Evolutionary conservation across 2,113 vertebrate genomes (phyloP).

Genomic region (Struthidea cinerea): DNA sequence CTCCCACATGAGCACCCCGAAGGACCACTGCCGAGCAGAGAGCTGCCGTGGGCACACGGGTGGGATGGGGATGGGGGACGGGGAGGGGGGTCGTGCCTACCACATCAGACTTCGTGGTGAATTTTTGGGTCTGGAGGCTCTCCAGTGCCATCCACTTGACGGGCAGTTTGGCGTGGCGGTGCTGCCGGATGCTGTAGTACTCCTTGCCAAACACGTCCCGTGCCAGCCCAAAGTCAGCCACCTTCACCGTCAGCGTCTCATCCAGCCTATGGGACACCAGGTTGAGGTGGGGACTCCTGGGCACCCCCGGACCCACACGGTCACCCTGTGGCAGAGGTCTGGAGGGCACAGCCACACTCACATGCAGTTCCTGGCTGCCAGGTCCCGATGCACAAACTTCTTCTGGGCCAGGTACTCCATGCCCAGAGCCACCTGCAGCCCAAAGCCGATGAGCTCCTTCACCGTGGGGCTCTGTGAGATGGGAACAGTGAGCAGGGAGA

Average conservation of each 20-base stretch:
- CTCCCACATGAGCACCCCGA: constrained; percentile 95
- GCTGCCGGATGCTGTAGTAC: constrained; percentile 89
- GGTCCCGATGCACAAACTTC: constrained; percentile 96
- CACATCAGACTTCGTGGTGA: constrained; percentile 95
- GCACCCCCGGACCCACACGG: fast-evolving
- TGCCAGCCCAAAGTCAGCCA: constrained; percentile 96
- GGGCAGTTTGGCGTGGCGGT: constrained; percentile 85
- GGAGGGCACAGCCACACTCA: constrained; percentile 58
- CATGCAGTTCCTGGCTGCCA: constrained; percentile 98
- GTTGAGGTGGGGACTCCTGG: neutral
- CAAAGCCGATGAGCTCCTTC: constrained; percentile 93
- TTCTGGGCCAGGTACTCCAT: constrained; percentile 95
- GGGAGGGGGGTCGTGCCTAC: constrained; percentile 51
- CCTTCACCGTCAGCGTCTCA: constrained; percentile 89
- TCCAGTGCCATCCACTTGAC: constrained; percentile 98
- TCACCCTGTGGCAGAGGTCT: neutral
- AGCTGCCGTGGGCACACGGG: neutral
- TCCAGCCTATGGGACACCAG: constrained; percentile 79
- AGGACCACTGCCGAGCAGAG: constrained; percentile 85
- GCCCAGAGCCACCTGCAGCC: constrained; percentile 91
- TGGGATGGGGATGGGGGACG: fast-evolving
- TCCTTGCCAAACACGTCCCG: constrained; percentile 92
- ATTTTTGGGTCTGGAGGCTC: constrained; percentile 94
- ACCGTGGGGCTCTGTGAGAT: constrained; percentile 85
- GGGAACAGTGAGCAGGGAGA: neutral